phyloP scores from a whole-genome alignment of 1,140 invertebrate species.

The Reticulitermes speratus region DNA sequence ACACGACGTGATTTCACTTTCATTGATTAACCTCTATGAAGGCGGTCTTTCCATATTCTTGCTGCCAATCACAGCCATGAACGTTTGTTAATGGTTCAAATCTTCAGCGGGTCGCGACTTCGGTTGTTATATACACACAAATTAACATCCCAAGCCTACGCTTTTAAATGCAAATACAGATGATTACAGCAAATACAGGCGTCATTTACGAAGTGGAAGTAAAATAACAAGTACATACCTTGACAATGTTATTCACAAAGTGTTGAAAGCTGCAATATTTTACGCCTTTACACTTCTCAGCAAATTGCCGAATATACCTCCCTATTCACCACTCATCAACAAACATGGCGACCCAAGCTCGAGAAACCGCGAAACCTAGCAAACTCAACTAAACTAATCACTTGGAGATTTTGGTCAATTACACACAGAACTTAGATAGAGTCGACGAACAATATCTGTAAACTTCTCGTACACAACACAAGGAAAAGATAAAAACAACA shows the following conservation, averaged over 20 bases:
- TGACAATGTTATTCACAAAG: background rate
- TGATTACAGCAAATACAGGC: background rate
- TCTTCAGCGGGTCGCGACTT: constrained; percentile 7
- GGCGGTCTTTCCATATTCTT: constrained; percentile 13
- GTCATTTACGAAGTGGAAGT: background rate
- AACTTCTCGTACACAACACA: background rate
- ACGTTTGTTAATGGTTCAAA: constrained; percentile 19
- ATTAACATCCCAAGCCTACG: background rate
- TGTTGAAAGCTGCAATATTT: background rate
- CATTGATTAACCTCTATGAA: background rate
- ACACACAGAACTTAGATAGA: background rate
- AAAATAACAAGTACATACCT: background rate
- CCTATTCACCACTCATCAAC: background rate
- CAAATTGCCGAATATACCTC: background rate
- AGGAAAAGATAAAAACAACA: background rate
- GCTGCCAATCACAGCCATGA: background rate
- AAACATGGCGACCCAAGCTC: constrained; percentile 26
- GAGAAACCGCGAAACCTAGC: constrained; percentile 20
- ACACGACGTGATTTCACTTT: background rate
- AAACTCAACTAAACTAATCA: background rate
- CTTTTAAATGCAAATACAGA: background rate
- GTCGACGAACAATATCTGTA: background rate
- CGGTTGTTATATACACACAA: background rate
- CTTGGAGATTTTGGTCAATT: background rate
- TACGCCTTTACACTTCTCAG: background rate